phyloP scores from a whole-genome alignment of 1,140 invertebrate species.

The Odontomachus brunneus region DNA sequence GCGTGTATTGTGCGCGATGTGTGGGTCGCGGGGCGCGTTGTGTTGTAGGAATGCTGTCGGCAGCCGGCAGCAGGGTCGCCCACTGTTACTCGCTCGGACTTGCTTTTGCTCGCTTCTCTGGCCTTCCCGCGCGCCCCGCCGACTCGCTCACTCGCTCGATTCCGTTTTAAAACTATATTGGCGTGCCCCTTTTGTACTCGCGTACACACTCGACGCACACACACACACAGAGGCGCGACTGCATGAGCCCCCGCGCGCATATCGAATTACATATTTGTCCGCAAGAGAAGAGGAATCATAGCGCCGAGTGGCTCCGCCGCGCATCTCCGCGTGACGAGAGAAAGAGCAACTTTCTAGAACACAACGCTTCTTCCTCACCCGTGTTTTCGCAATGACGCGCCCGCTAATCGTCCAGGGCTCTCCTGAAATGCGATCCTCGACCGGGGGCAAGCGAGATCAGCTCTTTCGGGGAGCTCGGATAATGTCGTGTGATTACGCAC shows the following conservation, averaged over 20 bases:
- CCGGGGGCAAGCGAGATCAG: too few relatives aligned
- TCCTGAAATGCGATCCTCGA: too few relatives aligned
- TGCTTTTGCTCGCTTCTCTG: constrained; percentile 75
- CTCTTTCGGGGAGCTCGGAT: too few relatives aligned
- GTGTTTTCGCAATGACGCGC: too few relatives aligned
- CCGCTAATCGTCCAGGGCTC: too few relatives aligned
- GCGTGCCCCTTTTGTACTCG: constrained; percentile 73
- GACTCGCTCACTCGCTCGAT: constrained; percentile 69
- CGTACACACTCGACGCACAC: constrained; percentile 58
- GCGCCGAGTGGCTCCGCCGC: too few relatives aligned
- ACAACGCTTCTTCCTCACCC: too few relatives aligned
- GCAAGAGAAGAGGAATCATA: constrained; percentile 66
- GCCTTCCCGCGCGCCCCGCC: constrained; percentile 61
- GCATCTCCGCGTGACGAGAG: constrained; percentile 56
- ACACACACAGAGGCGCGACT: background rate
- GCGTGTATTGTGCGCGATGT: constrained; percentile 72
- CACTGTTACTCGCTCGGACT: constrained; percentile 78
- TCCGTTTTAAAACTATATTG: constrained; percentile 77
- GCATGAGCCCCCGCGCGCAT: constrained; percentile 39
- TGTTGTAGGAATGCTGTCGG: constrained; percentile 80
- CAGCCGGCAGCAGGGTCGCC: constrained; percentile 79
- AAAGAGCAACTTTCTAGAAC: constrained; percentile 64
- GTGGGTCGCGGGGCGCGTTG: constrained; percentile 74
- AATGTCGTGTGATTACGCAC: too few relatives aligned
- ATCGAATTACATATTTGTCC: constrained; percentile 73